These are phyloP conservation scores for Chaetops frenatus DNA, from an alignment of 2,113 vertebrate species.

Conservation along the genomic window DNA sequence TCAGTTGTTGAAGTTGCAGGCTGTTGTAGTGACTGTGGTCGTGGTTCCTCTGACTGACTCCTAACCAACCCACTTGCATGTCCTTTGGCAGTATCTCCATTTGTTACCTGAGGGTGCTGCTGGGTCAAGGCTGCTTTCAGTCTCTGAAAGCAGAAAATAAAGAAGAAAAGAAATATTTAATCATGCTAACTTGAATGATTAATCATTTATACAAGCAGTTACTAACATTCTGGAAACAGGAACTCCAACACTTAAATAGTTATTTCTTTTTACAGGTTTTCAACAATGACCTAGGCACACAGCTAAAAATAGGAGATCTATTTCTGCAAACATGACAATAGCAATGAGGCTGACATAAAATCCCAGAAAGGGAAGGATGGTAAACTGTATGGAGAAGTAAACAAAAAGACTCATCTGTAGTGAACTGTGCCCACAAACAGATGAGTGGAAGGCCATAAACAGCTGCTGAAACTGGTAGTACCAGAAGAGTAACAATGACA, in stretches of 20 bases:
- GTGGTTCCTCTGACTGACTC: constrained; percentile 81
- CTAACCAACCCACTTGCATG: constrained; percentile 79
- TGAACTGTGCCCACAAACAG: background rate
- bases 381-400: background rate
- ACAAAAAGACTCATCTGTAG: background rate
- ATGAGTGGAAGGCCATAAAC: background rate
- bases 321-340: background rate
- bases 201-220: background rate
- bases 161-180: background rate
- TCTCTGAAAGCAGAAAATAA: constrained; percentile 73
- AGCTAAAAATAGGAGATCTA: background rate
- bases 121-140: constrained; percentile 90
- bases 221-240: background rate
- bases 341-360: background rate
- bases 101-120: constrained; percentile 94
- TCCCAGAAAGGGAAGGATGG: background rate
- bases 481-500: background rate
- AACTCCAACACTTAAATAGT: background rate
- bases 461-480: background rate
- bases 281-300: background rate
- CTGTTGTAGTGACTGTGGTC: constrained; percentile 89
- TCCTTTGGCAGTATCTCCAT: constrained; percentile 84
- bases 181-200: background rate
- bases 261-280: background rate
- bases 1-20: constrained; percentile 97